A percentile compares a stretch with the other conserved stretches of the same genome.
Evolutionary conservation across 2,797 vertebrate genomes (phyloP).

Genomic region (Menidia menidia): DNA sequence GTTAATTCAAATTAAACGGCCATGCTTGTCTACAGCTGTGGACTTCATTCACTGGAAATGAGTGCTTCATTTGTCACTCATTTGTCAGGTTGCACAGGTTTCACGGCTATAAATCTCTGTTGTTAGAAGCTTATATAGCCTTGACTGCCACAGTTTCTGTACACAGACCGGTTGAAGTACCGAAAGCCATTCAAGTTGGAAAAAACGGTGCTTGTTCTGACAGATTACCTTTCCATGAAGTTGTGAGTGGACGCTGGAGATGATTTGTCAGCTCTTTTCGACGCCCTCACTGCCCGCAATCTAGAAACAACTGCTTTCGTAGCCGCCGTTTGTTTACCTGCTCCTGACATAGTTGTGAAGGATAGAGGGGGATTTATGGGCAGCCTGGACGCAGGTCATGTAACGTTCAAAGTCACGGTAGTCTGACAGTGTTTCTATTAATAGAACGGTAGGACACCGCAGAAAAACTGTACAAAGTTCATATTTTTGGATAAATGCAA

Average conservation of each 20-base stretch:
- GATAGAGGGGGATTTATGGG: not conserved
- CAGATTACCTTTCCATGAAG: conserved; percentile 69
- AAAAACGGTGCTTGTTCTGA: not conserved
- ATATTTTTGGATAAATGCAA: not conserved
- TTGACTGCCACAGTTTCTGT: conserved; percentile 14
- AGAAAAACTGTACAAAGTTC: not conserved
- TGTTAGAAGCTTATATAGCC: conserved; percentile 30
- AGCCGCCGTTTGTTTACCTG: conserved; percentile 36
- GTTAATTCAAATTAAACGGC: not conserved
- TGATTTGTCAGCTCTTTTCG: conserved; percentile 35
- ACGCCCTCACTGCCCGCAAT: conserved; percentile 4
- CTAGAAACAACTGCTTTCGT: conserved; percentile 8
- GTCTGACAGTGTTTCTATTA: not conserved
- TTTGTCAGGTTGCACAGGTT: not conserved
- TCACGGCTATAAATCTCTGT: conserved; percentile 33
- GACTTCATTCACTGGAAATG: conserved; percentile 7
- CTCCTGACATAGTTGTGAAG: conserved; percentile 12
- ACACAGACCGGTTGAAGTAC: not conserved
- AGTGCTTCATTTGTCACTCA: not conserved
- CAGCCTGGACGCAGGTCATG: not conserved
- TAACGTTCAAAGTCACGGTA: conserved; percentile 2
- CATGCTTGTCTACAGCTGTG: not conserved
- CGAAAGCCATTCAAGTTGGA: not conserved
- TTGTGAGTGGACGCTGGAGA: conserved; percentile 23
- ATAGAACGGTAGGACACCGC: not conserved